A percentile compares a stretch with the other conserved stretches of the same genome.
These are phyloP conservation scores for Zaprionus camerounensis DNA, from an alignment of 1,140 invertebrate genomes.

Conservation along the genomic window DNA sequence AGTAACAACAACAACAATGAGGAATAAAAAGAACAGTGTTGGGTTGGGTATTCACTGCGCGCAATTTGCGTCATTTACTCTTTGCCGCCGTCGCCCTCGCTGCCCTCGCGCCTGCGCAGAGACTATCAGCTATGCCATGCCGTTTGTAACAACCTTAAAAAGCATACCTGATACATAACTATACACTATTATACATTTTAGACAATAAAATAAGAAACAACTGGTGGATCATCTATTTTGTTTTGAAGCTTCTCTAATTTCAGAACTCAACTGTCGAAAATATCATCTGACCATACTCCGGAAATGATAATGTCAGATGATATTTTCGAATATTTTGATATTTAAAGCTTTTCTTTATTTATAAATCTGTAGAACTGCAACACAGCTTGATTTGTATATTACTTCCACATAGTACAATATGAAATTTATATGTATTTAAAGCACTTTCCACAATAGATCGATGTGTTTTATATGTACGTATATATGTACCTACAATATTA, in stretches of 20 bases:
- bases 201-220: background rate
- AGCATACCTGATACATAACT: background rate
- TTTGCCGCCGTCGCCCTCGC: slow-evolving; percentile 28
- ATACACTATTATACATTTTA: background rate
- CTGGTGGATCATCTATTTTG: background rate
- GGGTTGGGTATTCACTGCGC: slow-evolving; percentile 36
- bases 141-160: background rate
- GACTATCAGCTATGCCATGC: background rate
- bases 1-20: background rate
- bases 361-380: background rate
- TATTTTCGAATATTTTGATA: too few relatives aligned
- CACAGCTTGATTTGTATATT: background rate
- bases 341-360: too few relatives aligned
- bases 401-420: too few relatives aligned
- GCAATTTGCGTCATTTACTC: slow-evolving; percentile 72
- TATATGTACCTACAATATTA: background rate
- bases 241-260: background rate
- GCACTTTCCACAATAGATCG: background rate
- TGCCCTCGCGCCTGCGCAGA: slow-evolving; percentile 8
- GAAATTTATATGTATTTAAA: background rate
- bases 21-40: slow-evolving; percentile 25
- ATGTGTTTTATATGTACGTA: background rate
- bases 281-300: too few relatives aligned
- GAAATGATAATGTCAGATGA: too few relatives aligned
- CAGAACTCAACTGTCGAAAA: too few relatives aligned